These are phyloP conservation scores for Yponomeuta cagnagella DNA, from an alignment of 2,888 invertebrate genomes.

Conservation along the genomic window DNA sequence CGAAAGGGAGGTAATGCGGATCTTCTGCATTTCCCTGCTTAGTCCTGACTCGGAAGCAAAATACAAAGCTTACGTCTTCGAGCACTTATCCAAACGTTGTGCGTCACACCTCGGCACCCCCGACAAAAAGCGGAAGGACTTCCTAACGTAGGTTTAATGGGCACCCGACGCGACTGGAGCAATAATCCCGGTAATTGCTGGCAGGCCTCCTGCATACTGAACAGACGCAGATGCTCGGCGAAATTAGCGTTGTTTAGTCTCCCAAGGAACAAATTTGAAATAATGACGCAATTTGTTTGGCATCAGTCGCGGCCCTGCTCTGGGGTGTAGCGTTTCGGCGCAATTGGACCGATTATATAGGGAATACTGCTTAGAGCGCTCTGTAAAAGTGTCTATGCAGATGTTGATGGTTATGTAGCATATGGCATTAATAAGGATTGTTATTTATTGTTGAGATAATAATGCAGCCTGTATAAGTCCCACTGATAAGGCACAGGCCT, in stretches of 20 bases:
- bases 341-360: not conserved
- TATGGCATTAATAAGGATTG: too few relatives aligned
- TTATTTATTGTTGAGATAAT: too few relatives aligned
- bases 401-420: too few relatives aligned
- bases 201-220: conserved; percentile 54
- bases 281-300: conserved; percentile 43
- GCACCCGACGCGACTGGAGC: conserved; percentile 41
- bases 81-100: not conserved
- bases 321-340: not conserved
- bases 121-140: conserved; percentile 52
- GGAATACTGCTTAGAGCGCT: not conserved
- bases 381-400: not conserved
- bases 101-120: conserved; percentile 31
- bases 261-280: conserved; percentile 44
- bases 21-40: not conserved
- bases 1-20: not conserved
- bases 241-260: conserved; percentile 58
- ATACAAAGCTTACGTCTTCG: not conserved
- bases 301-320: conserved; percentile 8
- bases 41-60: not conserved
- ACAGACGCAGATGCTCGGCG: conserved; percentile 47
- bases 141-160: conserved; percentile 62
- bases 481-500: too few relatives aligned
- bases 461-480: too few relatives aligned
- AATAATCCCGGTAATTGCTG: conserved; percentile 63